Evolutionary conservation across 2,888 invertebrate genomes (phyloP).

Genomic region (Herminia tarsipennalis): DNA sequence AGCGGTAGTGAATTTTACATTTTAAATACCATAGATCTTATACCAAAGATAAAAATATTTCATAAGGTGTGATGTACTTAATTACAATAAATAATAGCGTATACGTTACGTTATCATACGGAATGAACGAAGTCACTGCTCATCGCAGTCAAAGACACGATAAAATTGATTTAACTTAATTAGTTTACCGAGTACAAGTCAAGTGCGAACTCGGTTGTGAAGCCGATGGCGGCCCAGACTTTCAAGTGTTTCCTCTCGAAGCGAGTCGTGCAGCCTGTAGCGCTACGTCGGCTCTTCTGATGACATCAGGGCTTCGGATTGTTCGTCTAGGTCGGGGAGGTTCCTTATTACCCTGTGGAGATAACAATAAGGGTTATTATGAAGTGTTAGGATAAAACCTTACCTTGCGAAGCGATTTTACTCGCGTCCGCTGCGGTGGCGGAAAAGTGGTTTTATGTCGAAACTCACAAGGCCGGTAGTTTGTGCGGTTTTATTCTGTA

Average conservation of each 20-base stretch:
- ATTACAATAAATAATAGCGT: conserved; percentile 31
- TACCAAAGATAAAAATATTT: conserved; percentile 12
- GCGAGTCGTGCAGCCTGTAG: conserved; percentile 29
- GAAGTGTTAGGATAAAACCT: no score
- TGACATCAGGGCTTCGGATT: conserved; percentile 87
- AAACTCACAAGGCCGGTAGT: no score
- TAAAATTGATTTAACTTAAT: conserved; percentile 13
- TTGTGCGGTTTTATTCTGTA: no score
- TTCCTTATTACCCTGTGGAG: conserved; percentile 68
- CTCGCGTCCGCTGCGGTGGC: no score
- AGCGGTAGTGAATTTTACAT: conserved; percentile 18
- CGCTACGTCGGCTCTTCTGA: conserved; percentile 79
- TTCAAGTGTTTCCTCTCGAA: conserved; percentile 40
- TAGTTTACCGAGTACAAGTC: conserved; percentile 21
- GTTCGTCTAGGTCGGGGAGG: conserved; percentile 86
- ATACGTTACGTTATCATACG: conserved; percentile 22
- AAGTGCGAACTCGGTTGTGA: conserved; percentile 5
- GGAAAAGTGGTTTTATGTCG: no score
- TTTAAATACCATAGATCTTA: conserved; percentile 17
- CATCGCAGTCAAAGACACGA: conserved; percentile 7
- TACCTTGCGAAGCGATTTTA: no score
- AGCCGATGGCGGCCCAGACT: conserved; percentile 44
- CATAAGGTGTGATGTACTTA: conserved; percentile 33
- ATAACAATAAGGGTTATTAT: no score
- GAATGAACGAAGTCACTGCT: conserved; percentile 37